phyloP scores from a whole-genome alignment of 2,888 invertebrate genomes.

The Drosophila niveifrons region DNA sequence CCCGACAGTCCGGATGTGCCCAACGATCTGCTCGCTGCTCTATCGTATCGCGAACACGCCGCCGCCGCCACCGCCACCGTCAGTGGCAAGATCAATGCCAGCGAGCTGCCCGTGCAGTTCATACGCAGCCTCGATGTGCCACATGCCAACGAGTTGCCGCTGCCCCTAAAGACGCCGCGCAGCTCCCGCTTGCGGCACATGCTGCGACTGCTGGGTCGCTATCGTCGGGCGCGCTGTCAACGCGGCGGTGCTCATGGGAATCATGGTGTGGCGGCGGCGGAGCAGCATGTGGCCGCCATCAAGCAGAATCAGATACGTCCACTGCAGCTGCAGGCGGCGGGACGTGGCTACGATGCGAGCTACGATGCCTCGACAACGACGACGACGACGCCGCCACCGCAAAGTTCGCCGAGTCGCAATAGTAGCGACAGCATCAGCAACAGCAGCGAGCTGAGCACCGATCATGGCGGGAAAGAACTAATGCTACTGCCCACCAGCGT shows the following conservation, averaged over 20 bases:
- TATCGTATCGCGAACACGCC: constrained; percentile 77
- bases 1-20: constrained; percentile 88
- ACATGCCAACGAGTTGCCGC: constrained; percentile 41
- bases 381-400: constrained; percentile 59
- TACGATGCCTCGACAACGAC: constrained; percentile 39
- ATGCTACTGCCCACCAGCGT: constrained; percentile 84
- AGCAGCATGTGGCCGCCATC: constrained; percentile 64
- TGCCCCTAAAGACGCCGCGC: constrained; percentile 58
- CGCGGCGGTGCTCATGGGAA: constrained; percentile 48
- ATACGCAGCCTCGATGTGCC: constrained; percentile 54
- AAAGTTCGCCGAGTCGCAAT: constrained; percentile 65
- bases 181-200: constrained; percentile 82
- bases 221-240: constrained; percentile 83
- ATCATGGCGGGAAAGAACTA: constrained; percentile 70
- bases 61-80: constrained; percentile 53
- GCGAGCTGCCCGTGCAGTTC: constrained; percentile 68
- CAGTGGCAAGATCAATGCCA: constrained; percentile 68
- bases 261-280: constrained; percentile 47
- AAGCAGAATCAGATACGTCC: constrained; percentile 86
- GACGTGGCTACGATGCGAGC: constrained; percentile 37
- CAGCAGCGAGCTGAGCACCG: constrained; percentile 42
- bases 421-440: constrained; percentile 29
- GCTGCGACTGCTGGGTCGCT: constrained; percentile 84
- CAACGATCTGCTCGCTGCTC: constrained; percentile 85
- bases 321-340: constrained; percentile 71